Evolutionary conservation across 2,797 vertebrate genomes (phyloP).

Genomic region (Sebastes oblongus): DNA sequence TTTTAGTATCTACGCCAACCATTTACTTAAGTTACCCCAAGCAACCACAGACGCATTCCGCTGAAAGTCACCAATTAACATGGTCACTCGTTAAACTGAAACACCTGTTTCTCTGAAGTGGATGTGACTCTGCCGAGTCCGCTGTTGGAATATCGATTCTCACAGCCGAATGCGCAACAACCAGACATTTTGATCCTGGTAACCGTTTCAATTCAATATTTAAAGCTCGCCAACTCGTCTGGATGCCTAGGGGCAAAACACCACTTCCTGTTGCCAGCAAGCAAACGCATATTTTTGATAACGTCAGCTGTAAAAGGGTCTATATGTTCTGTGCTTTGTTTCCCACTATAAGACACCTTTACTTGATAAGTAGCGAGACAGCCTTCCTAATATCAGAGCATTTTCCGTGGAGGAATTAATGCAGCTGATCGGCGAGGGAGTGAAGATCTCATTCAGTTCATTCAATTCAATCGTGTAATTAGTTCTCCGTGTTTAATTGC

Average conservation of each 20-base stretch:
- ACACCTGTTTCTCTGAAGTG: background rate
- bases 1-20: background rate
- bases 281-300: too few relatives aligned
- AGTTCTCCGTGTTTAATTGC: slow-evolving; percentile 55
- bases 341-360: background rate
- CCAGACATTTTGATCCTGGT: background rate
- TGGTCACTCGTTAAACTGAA: background rate
- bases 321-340: background rate
- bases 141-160: too few relatives aligned
- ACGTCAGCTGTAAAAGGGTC: too few relatives aligned
- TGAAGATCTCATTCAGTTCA: slow-evolving; percentile 38
- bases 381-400: slow-evolving; percentile 1
- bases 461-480: slow-evolving; percentile 64
- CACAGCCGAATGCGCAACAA: background rate
- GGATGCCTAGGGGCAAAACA: too few relatives aligned
- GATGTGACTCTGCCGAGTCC: background rate
- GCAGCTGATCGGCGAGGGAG: slow-evolving; percentile 37
- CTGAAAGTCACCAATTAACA: background rate
- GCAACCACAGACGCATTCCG: too few relatives aligned
- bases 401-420: slow-evolving; percentile 32
- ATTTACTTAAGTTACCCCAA: background rate
- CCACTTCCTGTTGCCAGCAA: too few relatives aligned
- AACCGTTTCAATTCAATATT: background rate
- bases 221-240: fast-evolving
- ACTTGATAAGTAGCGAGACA: background rate